Percentiles rank a stretch among this genome's conserved stretches.
phyloP scores from a whole-genome alignment of 2,888 invertebrate species.

The Drosophila diplacantha region DNA sequence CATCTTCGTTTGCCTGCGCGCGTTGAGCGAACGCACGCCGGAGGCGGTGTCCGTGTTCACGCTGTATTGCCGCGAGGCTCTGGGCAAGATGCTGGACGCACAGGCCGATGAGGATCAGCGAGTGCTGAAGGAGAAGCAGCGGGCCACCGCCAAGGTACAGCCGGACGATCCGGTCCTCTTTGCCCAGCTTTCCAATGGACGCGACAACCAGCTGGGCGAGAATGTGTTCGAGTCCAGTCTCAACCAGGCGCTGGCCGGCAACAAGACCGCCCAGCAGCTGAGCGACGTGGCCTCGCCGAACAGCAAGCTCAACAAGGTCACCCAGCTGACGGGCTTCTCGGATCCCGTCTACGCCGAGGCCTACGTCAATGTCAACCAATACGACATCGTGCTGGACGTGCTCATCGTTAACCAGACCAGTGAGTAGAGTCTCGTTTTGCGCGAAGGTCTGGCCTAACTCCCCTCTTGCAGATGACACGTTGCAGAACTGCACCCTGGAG shows the following conservation, averaged over 20 bases:
- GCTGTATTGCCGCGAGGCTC: constrained; percentile 85
- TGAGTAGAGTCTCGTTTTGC: constrained; percentile 65
- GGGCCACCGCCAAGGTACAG: constrained; percentile 84
- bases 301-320: constrained; percentile 86
- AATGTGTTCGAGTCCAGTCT: constrained; percentile 96
- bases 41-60: constrained; percentile 85
- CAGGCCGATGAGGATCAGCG: constrained; percentile 81
- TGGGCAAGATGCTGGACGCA: constrained; percentile 89
- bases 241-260: constrained; percentile 90
- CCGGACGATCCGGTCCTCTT: constrained; percentile 92
- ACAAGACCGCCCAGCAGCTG: constrained; percentile 74
- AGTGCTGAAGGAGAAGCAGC: constrained; percentile 82
- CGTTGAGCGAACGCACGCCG: constrained; percentile 84
- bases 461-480: constrained; percentile 85
- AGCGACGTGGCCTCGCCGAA: constrained; percentile 80
- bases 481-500: constrained; percentile 98
- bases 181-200: constrained; percentile 84
- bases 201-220: constrained; percentile 80
- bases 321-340: constrained; percentile 98
- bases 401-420: constrained; percentile 98
- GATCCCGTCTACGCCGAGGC: constrained; percentile 99
- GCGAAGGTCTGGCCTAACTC: too few species aligned
- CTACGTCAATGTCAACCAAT: constrained; percentile 99
- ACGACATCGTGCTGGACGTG: constrained; percentile 98
- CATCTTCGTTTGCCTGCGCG: constrained; percentile 88